Conservation (phyloP, 1,140 invertebrate species). For the Lycorma delicatula region DNA sequence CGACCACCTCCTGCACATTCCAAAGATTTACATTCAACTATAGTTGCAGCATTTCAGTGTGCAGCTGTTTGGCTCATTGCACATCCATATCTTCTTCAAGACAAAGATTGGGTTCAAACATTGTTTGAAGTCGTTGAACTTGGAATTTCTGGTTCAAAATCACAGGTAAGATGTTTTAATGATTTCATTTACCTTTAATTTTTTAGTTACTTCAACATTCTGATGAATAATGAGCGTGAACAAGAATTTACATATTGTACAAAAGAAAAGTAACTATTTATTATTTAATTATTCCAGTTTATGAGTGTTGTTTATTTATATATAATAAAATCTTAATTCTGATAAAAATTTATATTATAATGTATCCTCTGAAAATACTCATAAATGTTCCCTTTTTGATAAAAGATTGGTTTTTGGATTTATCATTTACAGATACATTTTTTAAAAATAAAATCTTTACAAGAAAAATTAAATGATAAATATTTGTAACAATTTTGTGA, state of each 20-base stretch:
- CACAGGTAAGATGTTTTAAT: constrained; percentile 42
- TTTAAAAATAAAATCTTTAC: too few relatives aligned
- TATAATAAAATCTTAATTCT: too few relatives aligned
- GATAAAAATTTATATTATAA: too few relatives aligned
- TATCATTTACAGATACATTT: too few relatives aligned
- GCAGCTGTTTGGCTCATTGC: constrained; percentile 86
- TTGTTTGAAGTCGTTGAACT: constrained; percentile 95
- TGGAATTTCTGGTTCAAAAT: constrained; percentile 92
- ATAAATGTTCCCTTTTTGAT: too few relatives aligned
- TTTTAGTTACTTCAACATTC: neutral
- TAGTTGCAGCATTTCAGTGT: constrained; percentile 89
- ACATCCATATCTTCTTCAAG: constrained; percentile 77
- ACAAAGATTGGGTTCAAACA: constrained; percentile 84
- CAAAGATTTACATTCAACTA: constrained; percentile 95
- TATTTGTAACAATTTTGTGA: too few relatives aligned
- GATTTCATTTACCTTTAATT: neutral
- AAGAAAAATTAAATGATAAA: too few relatives aligned
- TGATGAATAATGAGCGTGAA: too few relatives aligned
- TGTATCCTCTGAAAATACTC: too few relatives aligned
- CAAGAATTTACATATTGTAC: too few relatives aligned
- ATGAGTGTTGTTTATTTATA: neutral
- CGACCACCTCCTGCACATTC: constrained; percentile 92
- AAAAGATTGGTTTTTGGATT: too few relatives aligned
- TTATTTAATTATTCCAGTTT: neutral
- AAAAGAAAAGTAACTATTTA: neutral